Evolutionary conservation across 2,113 vertebrate species (phyloP).

Genomic region (Pituophis catenifer): DNA sequence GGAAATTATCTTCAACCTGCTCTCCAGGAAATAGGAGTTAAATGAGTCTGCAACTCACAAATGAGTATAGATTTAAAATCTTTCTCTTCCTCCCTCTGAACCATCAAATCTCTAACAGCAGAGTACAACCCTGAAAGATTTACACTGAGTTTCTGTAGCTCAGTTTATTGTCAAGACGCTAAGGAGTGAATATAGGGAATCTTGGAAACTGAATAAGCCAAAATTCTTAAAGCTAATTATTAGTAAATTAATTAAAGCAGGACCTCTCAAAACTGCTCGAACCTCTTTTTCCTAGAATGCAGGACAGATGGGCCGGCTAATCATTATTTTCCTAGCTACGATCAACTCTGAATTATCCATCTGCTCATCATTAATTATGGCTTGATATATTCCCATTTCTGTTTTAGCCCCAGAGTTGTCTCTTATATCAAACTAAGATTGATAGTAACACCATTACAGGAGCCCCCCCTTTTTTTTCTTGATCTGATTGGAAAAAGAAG

Average conservation of each 20-base stretch:
- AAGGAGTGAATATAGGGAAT: not conserved
- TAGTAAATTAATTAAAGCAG: not conserved
- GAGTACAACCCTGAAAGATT: not conserved
- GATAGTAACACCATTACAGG: not conserved
- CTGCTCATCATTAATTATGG: not conserved
- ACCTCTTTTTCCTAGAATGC: not conserved
- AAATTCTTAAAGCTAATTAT: not conserved
- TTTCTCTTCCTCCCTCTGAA: not conserved
- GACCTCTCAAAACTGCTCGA: not conserved
- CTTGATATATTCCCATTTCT: not conserved
- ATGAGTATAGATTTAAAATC: not conserved
- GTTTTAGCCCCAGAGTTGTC: not conserved
- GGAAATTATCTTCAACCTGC: not conserved
- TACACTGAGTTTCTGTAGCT: not conserved
- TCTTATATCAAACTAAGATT: not conserved
- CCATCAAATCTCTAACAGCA: not conserved
- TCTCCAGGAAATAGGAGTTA: not conserved
- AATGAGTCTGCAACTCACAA: not conserved
- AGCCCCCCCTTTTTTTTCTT: not conserved
- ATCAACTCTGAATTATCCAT: not conserved
- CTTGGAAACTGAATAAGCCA: not conserved
- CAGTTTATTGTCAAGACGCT: not conserved
- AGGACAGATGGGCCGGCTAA: not conserved
- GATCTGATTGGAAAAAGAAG: not conserved
- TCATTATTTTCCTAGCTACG: not conserved